Base-by-base conservation (phyloP, 2,888 invertebrate genomes). In the Drosophila putrida region DNA sequence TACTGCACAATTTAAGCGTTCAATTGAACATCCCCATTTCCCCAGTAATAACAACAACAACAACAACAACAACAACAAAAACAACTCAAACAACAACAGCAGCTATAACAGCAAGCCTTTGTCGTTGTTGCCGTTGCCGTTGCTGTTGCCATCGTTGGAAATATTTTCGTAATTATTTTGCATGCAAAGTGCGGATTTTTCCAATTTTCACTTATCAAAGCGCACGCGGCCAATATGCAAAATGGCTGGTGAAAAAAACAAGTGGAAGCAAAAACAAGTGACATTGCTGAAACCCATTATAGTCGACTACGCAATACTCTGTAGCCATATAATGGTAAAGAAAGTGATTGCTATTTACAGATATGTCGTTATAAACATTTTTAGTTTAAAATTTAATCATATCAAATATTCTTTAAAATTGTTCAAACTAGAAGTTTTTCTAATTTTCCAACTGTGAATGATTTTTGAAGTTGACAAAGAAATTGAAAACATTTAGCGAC, bases 171-270 rank as follows among this genome's bases (percentile, higher is more conserved):
- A 88, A 88, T 84, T 86, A 86, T 84, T 86, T 85, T 83, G 77
- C 88, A 88, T 86, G 87, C 77, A 88, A 83, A 82, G 88, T 80
- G 83, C 80, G 86, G 80, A 85, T 81, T 88, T 85, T 88, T 88
- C 87, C 85, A 85, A 85, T 85, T 85, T 88, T 85, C 85, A 85
- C 87, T 85, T 88, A 88, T 85, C 85, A 85, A 88, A 85, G 85
- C 86, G 74, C 82, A 72, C 82, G 75, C 77, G 82, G 87, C 80
- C 85, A 88, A 82, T 87, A 84, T 82, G 85, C 85, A 84, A 79
- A 84, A 87, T 84, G 63, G 50, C 33, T 57, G 60, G 31, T 28
- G 38, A 53, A 58, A 28, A 49, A 51, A 53, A 71, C 53, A 75
- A 68, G 50, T 59, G 59, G 41, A 28, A 35, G 47, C 33, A 67